A percentile compares a stretch with the other conserved stretches of the same genome.
Conservation (phyloP, 2,113 vertebrate genomes). For the Hyperoodon ampullatus region DNA sequence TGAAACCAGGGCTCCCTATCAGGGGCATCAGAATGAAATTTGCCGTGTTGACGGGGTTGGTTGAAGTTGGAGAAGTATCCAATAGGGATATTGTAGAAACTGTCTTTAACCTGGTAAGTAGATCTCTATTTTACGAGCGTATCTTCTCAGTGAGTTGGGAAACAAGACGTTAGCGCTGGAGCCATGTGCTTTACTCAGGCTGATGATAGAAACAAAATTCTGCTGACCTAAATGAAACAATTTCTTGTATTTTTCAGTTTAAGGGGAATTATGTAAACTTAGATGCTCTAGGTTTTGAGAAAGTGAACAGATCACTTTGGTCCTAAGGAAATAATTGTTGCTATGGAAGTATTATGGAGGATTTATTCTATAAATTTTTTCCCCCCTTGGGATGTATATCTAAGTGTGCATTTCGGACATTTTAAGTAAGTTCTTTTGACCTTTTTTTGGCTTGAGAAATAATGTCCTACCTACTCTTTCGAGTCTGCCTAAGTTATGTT, state of each 20-base stretch:
- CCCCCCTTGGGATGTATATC: neutral
- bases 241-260: conserved; percentile 16
- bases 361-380: neutral
- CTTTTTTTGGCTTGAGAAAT: conserved; percentile 41
- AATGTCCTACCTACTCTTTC: neutral
- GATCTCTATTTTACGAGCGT: conserved; percentile 38
- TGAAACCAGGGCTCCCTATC: conserved; percentile 93
- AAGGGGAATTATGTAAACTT: neutral
- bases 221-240: conserved; percentile 25
- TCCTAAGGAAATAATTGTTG: conserved; percentile 37
- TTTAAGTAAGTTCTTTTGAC: neutral
- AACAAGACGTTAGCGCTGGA: neutral
- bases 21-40: conserved; percentile 98
- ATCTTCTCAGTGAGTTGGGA: neutral
- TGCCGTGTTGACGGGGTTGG: conserved; percentile 93
- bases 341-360: neutral
- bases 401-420: conserved; percentile 22
- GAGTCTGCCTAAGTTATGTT: neutral
- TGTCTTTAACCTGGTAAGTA: conserved; percentile 96
- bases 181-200: neutral
- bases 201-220: neutral
- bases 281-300: conserved; percentile 27
- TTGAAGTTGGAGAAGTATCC: conserved; percentile 97
- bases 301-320: neutral
- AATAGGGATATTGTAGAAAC: conserved; percentile 96